Conservation (phyloP, 1,140 invertebrate genomes). For the Muscidifurax raptorellus region DNA sequence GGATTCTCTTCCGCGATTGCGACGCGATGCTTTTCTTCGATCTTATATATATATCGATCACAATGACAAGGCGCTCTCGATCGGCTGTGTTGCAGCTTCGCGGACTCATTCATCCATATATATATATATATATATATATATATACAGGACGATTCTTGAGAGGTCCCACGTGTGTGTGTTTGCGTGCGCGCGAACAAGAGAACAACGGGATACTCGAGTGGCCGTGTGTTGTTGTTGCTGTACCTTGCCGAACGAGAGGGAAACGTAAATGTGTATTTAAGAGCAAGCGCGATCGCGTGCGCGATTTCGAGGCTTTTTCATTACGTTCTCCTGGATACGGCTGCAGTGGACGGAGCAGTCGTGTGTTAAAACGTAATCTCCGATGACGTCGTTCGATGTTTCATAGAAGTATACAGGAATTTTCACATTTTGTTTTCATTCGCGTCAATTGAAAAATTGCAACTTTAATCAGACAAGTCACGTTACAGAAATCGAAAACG, state of each 20-base stretch:
- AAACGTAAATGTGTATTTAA: slow-evolving; percentile 1
- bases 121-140: neutral
- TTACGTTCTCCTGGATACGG: neutral
- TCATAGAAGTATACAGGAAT: neutral
- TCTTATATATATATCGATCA: slow-evolving; percentile 7
- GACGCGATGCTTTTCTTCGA: slow-evolving; percentile 32
- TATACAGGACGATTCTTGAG: neutral
- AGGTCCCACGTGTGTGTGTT: neutral
- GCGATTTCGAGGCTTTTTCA: slow-evolving; percentile 4
- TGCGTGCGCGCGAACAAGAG: neutral
- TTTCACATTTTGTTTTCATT: no score
- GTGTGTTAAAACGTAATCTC: neutral
- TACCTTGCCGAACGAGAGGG: neutral
- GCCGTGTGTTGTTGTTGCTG: neutral
- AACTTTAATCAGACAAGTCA: no score
- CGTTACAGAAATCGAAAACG: no score
- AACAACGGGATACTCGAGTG: neutral
- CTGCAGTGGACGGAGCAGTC: neutral
- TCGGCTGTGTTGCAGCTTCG: neutral
- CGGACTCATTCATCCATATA: neutral
- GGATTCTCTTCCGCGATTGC: slow-evolving; percentile 4
- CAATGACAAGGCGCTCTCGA: slow-evolving; percentile 27
- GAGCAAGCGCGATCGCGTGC: slow-evolving; percentile 20
- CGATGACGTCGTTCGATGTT: neutral
- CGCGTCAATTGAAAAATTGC: no score